A percentile compares a stretch with the other conserved stretches of the same genome.
Conservation (phyloP, 2,113 vertebrate genomes). For the Mormyrus lacerda region DNA sequence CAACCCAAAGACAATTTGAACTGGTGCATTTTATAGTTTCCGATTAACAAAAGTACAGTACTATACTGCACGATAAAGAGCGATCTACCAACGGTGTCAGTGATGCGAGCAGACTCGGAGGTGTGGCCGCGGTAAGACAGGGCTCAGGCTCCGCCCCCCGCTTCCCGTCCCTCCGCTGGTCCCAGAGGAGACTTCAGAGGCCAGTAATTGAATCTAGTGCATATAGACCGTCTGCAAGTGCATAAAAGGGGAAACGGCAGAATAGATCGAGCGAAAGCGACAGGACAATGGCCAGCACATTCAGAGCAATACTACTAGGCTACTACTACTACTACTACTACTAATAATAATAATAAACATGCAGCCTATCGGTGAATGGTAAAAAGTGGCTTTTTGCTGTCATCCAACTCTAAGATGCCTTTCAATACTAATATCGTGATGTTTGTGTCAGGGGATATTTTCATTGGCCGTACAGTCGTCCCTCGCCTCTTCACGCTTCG, state of each 20-base stretch:
- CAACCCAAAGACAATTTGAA: not conserved
- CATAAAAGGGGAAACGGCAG: slow-evolving; percentile 21
- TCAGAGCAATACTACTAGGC: not conserved
- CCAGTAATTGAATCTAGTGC: slow-evolving; percentile 88
- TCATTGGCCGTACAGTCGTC: not conserved
- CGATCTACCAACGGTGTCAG: not conserved
- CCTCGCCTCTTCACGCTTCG: too few relatives aligned
- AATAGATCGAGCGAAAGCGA: not conserved
- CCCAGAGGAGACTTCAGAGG: slow-evolving; percentile 72
- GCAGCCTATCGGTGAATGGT: not conserved
- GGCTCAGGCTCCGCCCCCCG: slow-evolving; percentile 75
- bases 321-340: not conserved
- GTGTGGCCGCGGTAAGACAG: slow-evolving; percentile 31
- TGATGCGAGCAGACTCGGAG: not conserved
- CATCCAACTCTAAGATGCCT: not conserved
- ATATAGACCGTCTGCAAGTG: slow-evolving; percentile 42
- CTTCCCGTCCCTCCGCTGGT: slow-evolving; percentile 39
- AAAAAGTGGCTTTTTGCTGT: not conserved
- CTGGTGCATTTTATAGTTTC: not conserved
- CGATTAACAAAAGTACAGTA: not conserved
- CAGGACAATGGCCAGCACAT: not conserved
- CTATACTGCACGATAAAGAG: not conserved
- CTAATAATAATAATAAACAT: not conserved
- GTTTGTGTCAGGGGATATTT: not conserved
- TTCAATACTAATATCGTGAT: not conserved